These are phyloP conservation scores for Dysmachus trigonus DNA, from an alignment of 2,888 invertebrate genomes.

Conservation along the genomic window DNA sequence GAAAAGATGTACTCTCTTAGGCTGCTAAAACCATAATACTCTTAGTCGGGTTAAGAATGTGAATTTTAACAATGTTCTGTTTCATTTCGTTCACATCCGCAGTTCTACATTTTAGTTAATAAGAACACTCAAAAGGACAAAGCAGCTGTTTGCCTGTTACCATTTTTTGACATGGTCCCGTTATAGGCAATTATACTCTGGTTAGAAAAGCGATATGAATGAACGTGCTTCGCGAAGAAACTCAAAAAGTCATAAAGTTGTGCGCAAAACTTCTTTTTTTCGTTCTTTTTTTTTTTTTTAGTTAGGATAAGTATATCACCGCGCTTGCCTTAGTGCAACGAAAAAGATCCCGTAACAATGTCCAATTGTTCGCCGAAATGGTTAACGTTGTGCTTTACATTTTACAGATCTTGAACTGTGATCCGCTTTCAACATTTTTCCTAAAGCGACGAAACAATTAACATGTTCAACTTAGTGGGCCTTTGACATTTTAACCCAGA, in stretches of 20 bases:
- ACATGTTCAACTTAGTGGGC: not conserved
- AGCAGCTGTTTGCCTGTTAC: not conserved
- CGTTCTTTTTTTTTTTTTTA: not conserved
- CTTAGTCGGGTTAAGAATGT: no score
- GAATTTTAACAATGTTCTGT: no score
- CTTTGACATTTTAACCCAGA: slow-evolving; percentile 22
- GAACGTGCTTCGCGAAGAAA: not conserved
- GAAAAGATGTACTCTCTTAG: no score
- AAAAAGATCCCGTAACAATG: slow-evolving; percentile 8
- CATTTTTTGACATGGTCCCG: not conserved
- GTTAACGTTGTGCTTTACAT: not conserved
- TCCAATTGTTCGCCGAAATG: slow-evolving; percentile 15
- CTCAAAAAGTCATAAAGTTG: not conserved
- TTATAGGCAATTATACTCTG: not conserved
- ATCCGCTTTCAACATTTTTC: slow-evolving; percentile 2
- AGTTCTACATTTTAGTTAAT: no score
- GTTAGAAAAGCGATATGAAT: not conserved
- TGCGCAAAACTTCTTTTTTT: not conserved
- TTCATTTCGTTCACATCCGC: no score
- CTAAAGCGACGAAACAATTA: not conserved
- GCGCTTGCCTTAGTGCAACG: not conserved
- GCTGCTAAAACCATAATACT: no score
- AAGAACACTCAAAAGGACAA: no score
- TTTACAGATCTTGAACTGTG: slow-evolving; percentile 23
- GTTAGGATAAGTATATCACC: not conserved